Conservation (phyloP, 2,797 vertebrate genomes). For the Hydrocynus forskahlii region DNA sequence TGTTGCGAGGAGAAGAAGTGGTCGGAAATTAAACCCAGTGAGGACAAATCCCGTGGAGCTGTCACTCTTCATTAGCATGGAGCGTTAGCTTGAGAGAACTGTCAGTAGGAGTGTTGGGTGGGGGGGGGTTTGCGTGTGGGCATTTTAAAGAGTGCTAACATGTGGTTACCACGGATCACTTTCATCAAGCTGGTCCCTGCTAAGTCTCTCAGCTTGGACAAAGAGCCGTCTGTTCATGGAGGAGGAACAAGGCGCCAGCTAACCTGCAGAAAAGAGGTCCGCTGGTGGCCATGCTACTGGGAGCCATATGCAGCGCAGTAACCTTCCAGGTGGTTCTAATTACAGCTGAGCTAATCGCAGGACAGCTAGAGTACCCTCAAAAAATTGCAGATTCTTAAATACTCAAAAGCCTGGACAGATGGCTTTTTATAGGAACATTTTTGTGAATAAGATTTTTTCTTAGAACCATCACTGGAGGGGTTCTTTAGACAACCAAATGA, state of each 20-base stretch:
- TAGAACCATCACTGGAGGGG: no score
- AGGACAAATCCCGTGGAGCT: constrained; percentile 75
- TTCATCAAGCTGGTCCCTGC: constrained; percentile 62
- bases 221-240: constrained; percentile 73
- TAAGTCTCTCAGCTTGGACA: constrained; percentile 69
- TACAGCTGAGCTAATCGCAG: background rate
- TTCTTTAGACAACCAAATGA: no score
- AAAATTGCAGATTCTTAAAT: background rate
- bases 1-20: constrained; percentile 73
- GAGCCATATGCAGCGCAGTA: constrained; percentile 33
- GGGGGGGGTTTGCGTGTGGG: constrained; percentile 42
- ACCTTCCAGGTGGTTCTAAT: constrained; percentile 45
- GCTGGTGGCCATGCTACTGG: constrained; percentile 77
- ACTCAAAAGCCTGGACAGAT: no score
- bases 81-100: constrained; percentile 71
- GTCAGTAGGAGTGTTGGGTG: constrained; percentile 54
- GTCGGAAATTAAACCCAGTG: constrained; percentile 75
- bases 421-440: no score
- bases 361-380: background rate
- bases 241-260: constrained; percentile 68
- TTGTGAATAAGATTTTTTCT: no score
- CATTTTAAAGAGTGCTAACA: constrained; percentile 70
- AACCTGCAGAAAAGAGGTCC: constrained; percentile 68
- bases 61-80: constrained; percentile 80
- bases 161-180: constrained; percentile 68